Evolutionary conservation across 2,888 invertebrate genomes (phyloP).

Genomic region (Acleris holmiana): DNA sequence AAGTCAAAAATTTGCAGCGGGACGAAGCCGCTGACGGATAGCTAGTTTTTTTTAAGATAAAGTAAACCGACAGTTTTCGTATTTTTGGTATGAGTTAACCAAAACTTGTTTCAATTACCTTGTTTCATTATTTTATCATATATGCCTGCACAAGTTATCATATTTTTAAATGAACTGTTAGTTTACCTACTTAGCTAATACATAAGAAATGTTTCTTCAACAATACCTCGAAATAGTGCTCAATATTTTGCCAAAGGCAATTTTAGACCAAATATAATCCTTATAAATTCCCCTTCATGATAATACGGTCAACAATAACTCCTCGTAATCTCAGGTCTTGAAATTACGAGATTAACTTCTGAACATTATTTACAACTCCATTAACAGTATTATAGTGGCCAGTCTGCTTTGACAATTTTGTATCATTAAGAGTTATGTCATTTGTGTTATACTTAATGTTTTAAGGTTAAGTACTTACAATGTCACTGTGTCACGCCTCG

Average conservation of each 20-base stretch:
- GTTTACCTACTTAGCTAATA: too few species aligned
- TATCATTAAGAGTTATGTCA: slow-evolving; percentile 9
- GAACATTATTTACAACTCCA: slow-evolving; percentile 28
- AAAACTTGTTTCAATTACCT: too few species aligned
- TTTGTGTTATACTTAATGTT: slow-evolving; percentile 1
- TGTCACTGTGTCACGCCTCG: slow-evolving; percentile 35
- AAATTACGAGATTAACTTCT: slow-evolving; percentile 21
- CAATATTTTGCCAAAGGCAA: neutral
- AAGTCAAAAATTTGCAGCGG: too few species aligned
- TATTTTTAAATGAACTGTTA: too few species aligned
- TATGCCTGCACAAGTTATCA: too few species aligned
- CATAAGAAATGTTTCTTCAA: too few species aligned
- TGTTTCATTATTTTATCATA: too few species aligned
- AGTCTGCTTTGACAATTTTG: slow-evolving; percentile 18
- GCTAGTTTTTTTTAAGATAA: too few species aligned
- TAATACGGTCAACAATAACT: slow-evolving; percentile 15
- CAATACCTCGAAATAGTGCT: too few species aligned
- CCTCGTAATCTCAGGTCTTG: slow-evolving; percentile 23
- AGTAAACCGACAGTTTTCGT: too few species aligned
- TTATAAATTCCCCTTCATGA: slow-evolving; percentile 20
- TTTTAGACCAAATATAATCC: slow-evolving; percentile 9
- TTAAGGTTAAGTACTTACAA: slow-evolving; percentile 9
- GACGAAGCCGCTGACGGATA: too few species aligned
- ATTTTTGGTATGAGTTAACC: too few species aligned
- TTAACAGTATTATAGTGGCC: slow-evolving; percentile 13